Conservation (phyloP, 2,888 invertebrate species). For the Oscheius sp. region DNA sequence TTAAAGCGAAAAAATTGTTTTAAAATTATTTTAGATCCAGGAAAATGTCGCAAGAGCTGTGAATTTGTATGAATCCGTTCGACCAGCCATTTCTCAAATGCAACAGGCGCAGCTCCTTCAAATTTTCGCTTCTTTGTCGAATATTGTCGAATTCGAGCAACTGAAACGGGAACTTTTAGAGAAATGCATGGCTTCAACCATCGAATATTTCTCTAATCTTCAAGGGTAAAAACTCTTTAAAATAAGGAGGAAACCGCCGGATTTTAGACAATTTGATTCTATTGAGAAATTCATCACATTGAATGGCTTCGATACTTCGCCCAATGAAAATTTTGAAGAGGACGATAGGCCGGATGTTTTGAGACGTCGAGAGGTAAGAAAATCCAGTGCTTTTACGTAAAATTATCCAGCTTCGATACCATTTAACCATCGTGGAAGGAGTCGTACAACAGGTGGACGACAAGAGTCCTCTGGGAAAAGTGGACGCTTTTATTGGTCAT, state of each 20-base stretch:
- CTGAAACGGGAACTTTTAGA: constrained; percentile 28
- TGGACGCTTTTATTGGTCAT: constrained; percentile 46
- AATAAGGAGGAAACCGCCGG: no score
- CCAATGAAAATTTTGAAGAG: background rate
- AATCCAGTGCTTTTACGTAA: background rate
- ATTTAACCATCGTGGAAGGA: constrained; percentile 56
- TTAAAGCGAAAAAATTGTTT: background rate
- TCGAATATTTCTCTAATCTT: constrained; percentile 21
- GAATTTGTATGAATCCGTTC: constrained; percentile 41
- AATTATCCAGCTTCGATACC: constrained; percentile 49
- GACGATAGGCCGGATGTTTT: constrained; percentile 25
- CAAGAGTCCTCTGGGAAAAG: constrained; percentile 50
- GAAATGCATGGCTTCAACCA: background rate
- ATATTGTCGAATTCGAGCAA: constrained; percentile 44
- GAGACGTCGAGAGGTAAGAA: constrained; percentile 25
- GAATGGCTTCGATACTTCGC: constrained; percentile 32
- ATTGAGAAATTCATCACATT: constrained; percentile 29
- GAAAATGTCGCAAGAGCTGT: constrained; percentile 18
- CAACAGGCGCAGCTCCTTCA: constrained; percentile 54
- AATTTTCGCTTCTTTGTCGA: constrained; percentile 59
- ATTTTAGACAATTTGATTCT: constrained; percentile 19
- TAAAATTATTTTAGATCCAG: background rate
- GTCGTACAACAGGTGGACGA: constrained; percentile 54
- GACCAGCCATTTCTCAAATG: constrained; percentile 54
- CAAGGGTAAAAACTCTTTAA: no score